phyloP scores from a whole-genome alignment of 2,888 invertebrate species.

The Celastrina argiolus region DNA sequence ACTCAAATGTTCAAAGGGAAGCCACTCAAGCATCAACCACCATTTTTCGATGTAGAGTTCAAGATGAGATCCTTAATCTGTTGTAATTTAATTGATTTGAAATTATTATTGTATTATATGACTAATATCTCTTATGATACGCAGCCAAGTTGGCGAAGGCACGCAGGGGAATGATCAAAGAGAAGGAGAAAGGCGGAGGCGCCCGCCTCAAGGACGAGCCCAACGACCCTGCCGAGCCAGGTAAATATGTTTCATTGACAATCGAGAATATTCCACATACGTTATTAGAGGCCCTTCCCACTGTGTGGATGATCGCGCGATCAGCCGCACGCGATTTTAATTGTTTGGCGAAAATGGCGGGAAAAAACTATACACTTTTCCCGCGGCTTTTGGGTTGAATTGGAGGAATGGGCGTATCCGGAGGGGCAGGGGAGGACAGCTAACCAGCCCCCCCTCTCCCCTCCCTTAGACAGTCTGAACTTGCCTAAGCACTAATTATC shows the following conservation, averaged over 20 bases:
- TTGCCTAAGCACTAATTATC: no score
- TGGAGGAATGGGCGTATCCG: no score
- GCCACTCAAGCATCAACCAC: no score
- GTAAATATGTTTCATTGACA: constrained; percentile 40
- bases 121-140: constrained; percentile 29
- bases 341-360: not conserved
- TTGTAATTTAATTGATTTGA: no score
- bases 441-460: no score
- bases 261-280: not conserved
- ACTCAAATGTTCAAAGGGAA: no score
- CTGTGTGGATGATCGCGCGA: not conserved
- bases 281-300: not conserved
- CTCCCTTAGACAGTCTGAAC: no score
- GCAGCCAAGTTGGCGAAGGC: constrained; percentile 79
- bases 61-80: no score
- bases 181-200: constrained; percentile 77
- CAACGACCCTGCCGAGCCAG: constrained; percentile 72
- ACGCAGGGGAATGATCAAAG: constrained; percentile 79
- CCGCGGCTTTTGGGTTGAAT: no score
- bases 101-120: not conserved
- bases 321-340: not conserved
- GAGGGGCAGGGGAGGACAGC: no score
- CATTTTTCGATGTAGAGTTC: no score
- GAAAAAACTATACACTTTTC: not conserved
- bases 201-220: constrained; percentile 75